Percentiles rank a stretch among this genome's conserved stretches.
Conservation (phyloP, 2,888 invertebrate species). For the Amaurobius ferox region DNA sequence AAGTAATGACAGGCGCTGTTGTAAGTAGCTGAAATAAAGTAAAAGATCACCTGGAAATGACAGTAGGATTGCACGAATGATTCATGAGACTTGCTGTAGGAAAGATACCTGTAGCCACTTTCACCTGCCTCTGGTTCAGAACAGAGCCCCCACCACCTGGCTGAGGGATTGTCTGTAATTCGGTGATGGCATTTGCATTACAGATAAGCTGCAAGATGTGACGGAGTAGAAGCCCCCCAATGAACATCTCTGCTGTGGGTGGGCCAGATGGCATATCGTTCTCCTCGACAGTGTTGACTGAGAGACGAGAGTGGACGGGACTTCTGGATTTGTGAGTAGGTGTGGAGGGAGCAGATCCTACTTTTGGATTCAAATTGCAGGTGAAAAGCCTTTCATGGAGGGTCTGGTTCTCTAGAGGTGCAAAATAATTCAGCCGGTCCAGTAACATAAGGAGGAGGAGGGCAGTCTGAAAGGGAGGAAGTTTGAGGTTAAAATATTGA, state of each 20-base stretch:
- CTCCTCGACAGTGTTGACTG: slow-evolving; percentile 53
- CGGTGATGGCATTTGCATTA: slow-evolving; percentile 86
- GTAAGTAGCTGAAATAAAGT: no score
- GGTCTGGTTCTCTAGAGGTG: slow-evolving; percentile 48
- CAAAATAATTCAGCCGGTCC: slow-evolving; percentile 58
- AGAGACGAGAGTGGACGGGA: slow-evolving; percentile 66
- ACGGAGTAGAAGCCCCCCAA: slow-evolving; percentile 84
- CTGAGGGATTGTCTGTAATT: slow-evolving; percentile 75
- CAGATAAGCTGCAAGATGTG: slow-evolving; percentile 88
- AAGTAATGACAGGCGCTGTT: no score
- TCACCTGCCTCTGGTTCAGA: slow-evolving; percentile 77
- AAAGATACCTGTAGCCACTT: slow-evolving; percentile 88
- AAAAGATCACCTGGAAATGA: slow-evolving; percentile 86
- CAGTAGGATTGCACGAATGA: slow-evolving; percentile 92
- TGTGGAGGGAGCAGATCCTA: slow-evolving; percentile 65
- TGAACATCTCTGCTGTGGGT: slow-evolving; percentile 76
- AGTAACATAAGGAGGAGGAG: slow-evolving; percentile 54
- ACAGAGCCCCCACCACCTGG: slow-evolving; percentile 44
- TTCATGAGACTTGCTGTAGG: slow-evolving; percentile 93
- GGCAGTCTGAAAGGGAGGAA: slow-evolving; percentile 54
- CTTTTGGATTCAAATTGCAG: slow-evolving; percentile 31
- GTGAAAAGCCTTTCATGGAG: slow-evolving; percentile 46
- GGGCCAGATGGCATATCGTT: slow-evolving; percentile 29
- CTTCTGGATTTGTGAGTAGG: slow-evolving; percentile 66
- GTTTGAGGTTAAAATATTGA: no score